Base-by-base conservation (phyloP, 2,113 vertebrate species). In the Brachirus orientalis region DNA sequence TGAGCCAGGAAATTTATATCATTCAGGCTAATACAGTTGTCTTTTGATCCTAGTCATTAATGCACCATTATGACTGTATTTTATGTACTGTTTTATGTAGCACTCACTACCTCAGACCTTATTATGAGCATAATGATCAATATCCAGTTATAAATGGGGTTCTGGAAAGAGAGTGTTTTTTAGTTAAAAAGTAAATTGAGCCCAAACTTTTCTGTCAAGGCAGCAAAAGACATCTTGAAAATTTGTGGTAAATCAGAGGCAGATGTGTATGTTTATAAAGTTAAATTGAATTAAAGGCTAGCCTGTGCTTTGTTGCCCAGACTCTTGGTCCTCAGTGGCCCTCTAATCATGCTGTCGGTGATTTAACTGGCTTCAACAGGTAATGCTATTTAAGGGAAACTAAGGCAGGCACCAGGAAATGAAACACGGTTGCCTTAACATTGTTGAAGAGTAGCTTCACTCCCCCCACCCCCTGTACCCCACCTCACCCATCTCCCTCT, bases 311-410 rank as follows among this genome's bases (percentile, higher is more conserved):
- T 89, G 87, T 86, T 88, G 83, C 82, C 82, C 79, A 87, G 87
- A 83, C 86, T 69, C 71, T 56, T 69, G 79, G 73, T 89, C 79
- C 79, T 81, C 81, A 69, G 80, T 75, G 83, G 83, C 86, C 79
- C 74, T 89, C 86, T 90, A 92, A 91, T 91, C 91, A 89, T 85
- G 76, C 81, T 73, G 82, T 85, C 86, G 75, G 87, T 89, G 88
- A 92, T 92, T 91, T 92, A 92, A 92, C 88, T 90, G 91, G 87
- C 83, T 87, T 91, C 91, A 91, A 89, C 89, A 87, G 90, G 90
- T 93, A 92, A 92, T 92, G 90, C 91, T 87, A 88, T 92, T 94
- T 90, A 88, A 88, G 67, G 71, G 84, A 83, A 81, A 89, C 88
- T 75, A 80, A 80, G 84, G 84, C 89, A 89, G 89, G 87, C 88